Conservation (phyloP, 1,140 invertebrate species). For the Macrobrachium rosenbergii region DNA sequence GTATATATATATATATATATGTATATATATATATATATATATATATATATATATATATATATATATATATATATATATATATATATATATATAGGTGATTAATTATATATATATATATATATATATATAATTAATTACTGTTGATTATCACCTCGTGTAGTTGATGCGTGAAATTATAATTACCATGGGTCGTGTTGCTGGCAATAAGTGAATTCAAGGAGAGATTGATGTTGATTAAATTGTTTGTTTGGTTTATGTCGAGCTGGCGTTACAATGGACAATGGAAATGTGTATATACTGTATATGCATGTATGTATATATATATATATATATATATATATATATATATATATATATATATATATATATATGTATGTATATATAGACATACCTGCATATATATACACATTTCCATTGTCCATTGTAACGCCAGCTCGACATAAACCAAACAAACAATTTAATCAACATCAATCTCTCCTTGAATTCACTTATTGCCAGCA, state of each 20-base stretch:
- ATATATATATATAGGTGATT: neutral
- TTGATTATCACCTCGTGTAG: too few species aligned
- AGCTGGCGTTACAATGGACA: neutral
- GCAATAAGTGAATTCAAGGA: too few species aligned
- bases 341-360: neutral
- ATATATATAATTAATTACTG: neutral
- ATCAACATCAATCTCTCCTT: too few species aligned
- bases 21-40: constrained; percentile 10
- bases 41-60: constrained; percentile 11
- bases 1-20: neutral
- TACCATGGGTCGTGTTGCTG: too few species aligned
- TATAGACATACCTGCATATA: neutral
- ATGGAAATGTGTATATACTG: neutral
- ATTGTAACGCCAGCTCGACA: too few species aligned
- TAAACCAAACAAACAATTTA: too few species aligned
- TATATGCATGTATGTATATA: neutral
- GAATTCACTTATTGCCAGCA: too few species aligned
- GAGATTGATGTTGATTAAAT: too few species aligned
- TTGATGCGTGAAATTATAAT: too few species aligned
- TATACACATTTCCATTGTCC: neutral
- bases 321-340: neutral
- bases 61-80: neutral
- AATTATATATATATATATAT: neutral
- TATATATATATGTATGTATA: neutral
- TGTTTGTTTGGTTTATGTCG: too few species aligned